phyloP scores from a whole-genome alignment of 2,888 invertebrate genomes.

The Eueremaeus valkanovi region DNA sequence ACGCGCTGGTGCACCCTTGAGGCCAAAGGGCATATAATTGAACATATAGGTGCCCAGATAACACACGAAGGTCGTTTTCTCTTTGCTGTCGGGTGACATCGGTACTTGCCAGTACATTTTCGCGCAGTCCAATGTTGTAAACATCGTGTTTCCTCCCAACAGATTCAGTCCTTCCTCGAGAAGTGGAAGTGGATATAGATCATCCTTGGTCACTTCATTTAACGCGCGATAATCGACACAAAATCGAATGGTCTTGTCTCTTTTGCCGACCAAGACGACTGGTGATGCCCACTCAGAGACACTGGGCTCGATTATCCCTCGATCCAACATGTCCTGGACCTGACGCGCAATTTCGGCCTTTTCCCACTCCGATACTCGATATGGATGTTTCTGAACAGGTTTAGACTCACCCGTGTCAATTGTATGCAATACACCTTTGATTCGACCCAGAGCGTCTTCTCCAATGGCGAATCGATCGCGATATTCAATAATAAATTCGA shows the following conservation, averaged over 20 bases:
- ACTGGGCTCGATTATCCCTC: no score
- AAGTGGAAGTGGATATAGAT: slow-evolving; percentile 47
- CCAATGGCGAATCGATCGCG: not conserved
- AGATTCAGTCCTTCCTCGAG: slow-evolving; percentile 45
- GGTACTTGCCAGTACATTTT: slow-evolving; percentile 47
- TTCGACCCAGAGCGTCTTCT: not conserved
- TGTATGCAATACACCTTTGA: not conserved
- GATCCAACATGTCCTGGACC: slow-evolving; percentile 11
- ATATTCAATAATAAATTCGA: not conserved
- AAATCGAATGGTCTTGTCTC: not conserved
- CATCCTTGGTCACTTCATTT: slow-evolving; percentile 47
- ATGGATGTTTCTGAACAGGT: slow-evolving; percentile 47
- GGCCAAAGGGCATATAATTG: slow-evolving; percentile 44
- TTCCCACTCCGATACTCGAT: slow-evolving; percentile 7
- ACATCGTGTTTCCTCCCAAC: slow-evolving; percentile 42
- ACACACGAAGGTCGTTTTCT: slow-evolving; percentile 47
- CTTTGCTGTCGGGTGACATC: slow-evolving; percentile 44
- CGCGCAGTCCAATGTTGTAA: slow-evolving; percentile 44
- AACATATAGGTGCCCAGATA: slow-evolving; percentile 44
- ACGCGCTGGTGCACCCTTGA: slow-evolving; percentile 45
- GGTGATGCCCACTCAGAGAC: no score
- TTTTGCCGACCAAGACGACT: no score
- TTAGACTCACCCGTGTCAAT: not conserved
- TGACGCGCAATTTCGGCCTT: not conserved
- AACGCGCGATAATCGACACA: slow-evolving; percentile 41